These are phyloP conservation scores for Pentalonia nigronervosa DNA, from an alignment of 1,140 invertebrate species.

Conservation along the genomic window DNA sequence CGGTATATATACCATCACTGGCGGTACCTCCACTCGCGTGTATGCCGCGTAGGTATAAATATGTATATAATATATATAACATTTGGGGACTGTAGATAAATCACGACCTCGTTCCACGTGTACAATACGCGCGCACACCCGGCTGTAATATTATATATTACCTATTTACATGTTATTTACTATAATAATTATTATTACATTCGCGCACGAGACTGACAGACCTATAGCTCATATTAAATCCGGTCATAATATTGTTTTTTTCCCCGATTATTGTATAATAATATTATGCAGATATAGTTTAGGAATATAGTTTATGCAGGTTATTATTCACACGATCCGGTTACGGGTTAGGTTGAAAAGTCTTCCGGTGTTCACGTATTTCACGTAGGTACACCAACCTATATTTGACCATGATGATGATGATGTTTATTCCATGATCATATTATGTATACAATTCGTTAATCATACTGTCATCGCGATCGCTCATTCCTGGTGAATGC, in stretches of 20 bases:
- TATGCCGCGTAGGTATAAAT: neutral
- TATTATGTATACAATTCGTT: neutral
- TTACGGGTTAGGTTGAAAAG: neutral
- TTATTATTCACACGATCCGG: neutral
- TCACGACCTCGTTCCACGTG: slow-evolving; percentile 35
- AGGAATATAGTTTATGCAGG: too few species aligned
- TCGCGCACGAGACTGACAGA: neutral
- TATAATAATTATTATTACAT: neutral
- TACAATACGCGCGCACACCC: neutral
- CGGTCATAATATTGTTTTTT: neutral
- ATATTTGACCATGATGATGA: neutral
- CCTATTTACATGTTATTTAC: neutral
- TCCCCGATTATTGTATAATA: neutral
- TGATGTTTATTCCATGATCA: neutral
- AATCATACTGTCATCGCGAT: neutral
- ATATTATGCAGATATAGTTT: neutral
- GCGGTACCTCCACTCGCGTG: neutral
- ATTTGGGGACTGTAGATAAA: slow-evolving; percentile 38
- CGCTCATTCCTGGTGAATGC: neutral
- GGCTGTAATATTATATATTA: neutral
- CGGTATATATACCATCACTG: neutral
- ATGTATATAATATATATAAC: neutral
- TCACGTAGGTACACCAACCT: neutral
- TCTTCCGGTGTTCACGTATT: neutral
- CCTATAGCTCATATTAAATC: neutral